phyloP scores from a whole-genome alignment of 35 echinoderm and acorn worm genomes.

The Nesometra sesokonis region DNA sequence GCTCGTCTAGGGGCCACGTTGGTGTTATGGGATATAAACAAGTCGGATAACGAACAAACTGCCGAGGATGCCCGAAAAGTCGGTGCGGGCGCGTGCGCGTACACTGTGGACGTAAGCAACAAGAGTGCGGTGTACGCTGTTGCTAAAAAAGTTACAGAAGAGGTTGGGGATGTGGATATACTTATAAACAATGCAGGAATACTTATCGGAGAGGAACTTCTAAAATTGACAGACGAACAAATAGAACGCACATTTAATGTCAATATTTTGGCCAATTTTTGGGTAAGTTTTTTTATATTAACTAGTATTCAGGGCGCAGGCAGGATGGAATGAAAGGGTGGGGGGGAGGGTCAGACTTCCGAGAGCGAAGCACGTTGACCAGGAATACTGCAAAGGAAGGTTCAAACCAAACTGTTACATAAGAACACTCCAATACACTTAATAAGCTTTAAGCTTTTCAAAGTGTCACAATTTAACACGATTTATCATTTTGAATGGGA shows the following conservation, averaged over 20 bases:
- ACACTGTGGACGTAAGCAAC: constrained; percentile 73
- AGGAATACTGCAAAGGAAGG: no score
- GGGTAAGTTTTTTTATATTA: constrained; percentile 37
- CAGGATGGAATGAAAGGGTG: no score
- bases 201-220: constrained; percentile 31
- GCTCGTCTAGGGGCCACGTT: constrained; percentile 41
- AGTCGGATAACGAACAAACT: constrained; percentile 54
- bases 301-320: not conserved
- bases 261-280: constrained; percentile 53
- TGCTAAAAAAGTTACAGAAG: constrained; percentile 34
- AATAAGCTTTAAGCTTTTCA: no score
- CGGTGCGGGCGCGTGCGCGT: constrained; percentile 30
- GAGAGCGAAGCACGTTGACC: no score
- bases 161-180: constrained; percentile 65
- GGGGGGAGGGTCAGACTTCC: no score
- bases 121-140: constrained; percentile 34
- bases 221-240: constrained; percentile 43
- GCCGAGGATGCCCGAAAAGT: constrained; percentile 23
- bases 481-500: no score
- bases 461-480: no score
- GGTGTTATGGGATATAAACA: constrained; percentile 90
- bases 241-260: constrained; percentile 42
- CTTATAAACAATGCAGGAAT: constrained; percentile 70
- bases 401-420: no score
- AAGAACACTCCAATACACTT: no score